Evolutionary conservation across 2,888 invertebrate genomes (phyloP).

Genomic region (Tholera decimalis): DNA sequence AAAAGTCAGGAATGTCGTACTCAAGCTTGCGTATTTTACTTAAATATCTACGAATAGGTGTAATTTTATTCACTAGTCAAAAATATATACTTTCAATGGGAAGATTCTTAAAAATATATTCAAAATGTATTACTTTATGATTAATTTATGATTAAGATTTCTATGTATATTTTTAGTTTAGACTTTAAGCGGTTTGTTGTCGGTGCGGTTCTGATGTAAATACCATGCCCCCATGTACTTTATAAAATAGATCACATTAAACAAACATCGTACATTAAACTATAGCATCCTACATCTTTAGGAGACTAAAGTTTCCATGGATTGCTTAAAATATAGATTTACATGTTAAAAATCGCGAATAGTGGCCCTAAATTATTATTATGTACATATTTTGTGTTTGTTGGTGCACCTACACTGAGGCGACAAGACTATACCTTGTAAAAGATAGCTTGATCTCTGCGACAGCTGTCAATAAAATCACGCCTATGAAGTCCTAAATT

Average conservation of each 20-base stretch:
- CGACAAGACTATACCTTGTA: too few relatives aligned
- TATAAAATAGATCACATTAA: neutral
- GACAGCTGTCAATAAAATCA: too few relatives aligned
- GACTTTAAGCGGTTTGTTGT: constrained; percentile 56
- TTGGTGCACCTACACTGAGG: too few relatives aligned
- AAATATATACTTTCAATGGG: constrained; percentile 77
- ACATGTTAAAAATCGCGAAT: neutral
- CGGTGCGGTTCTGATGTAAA: constrained; percentile 37
- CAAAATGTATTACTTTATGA: constrained; percentile 74
- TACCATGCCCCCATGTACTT: neutral
- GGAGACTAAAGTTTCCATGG: constrained; percentile 33
- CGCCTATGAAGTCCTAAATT: too few relatives aligned
- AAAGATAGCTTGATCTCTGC: too few relatives aligned
- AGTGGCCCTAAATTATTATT: too few relatives aligned
- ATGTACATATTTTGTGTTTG: too few relatives aligned
- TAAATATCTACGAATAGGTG: constrained; percentile 80
- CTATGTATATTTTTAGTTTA: constrained; percentile 68
- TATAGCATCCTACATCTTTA: constrained; percentile 46
- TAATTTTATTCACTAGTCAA: constrained; percentile 89
- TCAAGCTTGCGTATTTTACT: constrained; percentile 82
- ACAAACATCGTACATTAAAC: neutral
- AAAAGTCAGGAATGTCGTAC: constrained; percentile 64
- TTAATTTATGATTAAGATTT: constrained; percentile 70
- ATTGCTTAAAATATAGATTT: constrained; percentile 26
- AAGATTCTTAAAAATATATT: constrained; percentile 76